phyloP scores from a whole-genome alignment of 2,113 vertebrate genomes.

The Papio anubis region DNA sequence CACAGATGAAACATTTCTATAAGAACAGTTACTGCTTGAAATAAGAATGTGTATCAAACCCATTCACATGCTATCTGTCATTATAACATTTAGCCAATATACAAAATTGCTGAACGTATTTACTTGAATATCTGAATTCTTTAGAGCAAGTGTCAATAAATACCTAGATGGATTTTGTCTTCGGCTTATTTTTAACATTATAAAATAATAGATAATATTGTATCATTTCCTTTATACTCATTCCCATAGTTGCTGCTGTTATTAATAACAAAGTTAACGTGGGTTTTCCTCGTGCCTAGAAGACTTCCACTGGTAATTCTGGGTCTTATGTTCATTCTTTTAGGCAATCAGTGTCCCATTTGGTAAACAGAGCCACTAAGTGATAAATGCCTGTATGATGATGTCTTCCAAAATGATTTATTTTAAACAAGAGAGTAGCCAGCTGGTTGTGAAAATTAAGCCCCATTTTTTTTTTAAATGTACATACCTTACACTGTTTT shows the following conservation, averaged over 20 bases:
- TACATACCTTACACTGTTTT: background rate
- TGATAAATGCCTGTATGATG: background rate
- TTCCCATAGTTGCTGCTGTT: background rate
- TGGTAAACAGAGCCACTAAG: background rate
- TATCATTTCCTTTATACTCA: background rate
- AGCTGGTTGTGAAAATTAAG: background rate
- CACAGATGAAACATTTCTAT: background rate
- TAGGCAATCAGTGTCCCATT: background rate
- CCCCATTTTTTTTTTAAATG: too few species aligned
- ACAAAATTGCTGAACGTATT: slow-evolving; percentile 75
- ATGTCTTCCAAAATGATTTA: background rate
- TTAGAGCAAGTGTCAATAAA: slow-evolving; percentile 81
- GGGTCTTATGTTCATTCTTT: background rate
- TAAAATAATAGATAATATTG: background rate
- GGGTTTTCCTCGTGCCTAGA: background rate
- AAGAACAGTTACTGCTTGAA: slow-evolving; percentile 19
- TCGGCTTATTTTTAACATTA: slow-evolving; percentile 1
- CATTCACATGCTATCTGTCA: slow-evolving; percentile 69
- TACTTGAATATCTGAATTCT: slow-evolving; percentile 66
- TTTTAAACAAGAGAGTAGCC: background rate
- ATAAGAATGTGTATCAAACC: slow-evolving; percentile 60
- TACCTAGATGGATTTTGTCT: slow-evolving; percentile 66
- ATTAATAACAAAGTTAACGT: background rate
- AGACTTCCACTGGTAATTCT: background rate
- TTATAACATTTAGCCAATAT: slow-evolving; percentile 76